Conservation (phyloP, 2,888 invertebrate species). For the Coelogynopora nodosa region DNA sequence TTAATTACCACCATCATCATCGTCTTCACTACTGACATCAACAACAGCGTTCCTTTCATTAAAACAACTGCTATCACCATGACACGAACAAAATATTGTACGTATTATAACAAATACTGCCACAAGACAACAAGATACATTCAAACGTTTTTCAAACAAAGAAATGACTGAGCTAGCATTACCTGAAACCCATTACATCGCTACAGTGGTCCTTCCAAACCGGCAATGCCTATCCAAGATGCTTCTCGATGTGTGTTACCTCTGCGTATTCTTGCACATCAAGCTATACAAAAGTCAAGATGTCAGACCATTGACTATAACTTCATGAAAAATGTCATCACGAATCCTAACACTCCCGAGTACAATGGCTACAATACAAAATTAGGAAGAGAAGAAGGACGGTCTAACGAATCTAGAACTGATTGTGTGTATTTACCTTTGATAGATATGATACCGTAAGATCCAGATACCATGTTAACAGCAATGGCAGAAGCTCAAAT, state of each 20-base stretch:
- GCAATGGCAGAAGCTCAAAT: background rate
- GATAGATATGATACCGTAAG: background rate
- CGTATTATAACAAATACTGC: constrained; percentile 13
- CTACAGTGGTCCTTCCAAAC: background rate
- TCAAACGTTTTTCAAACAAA: background rate
- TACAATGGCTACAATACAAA: background rate
- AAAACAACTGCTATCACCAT: too few relatives aligned
- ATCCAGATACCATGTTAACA: constrained; percentile 14
- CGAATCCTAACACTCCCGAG: background rate
- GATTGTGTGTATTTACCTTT: background rate
- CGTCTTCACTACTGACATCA: background rate
- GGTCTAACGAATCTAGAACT: too few relatives aligned
- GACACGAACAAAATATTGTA: too few relatives aligned
- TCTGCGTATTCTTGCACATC: too few relatives aligned
- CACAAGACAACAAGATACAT: background rate
- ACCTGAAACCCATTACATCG: background rate
- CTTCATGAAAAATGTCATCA: background rate
- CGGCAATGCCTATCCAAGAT: too few relatives aligned
- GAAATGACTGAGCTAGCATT: background rate
- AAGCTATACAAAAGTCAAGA: too few relatives aligned
- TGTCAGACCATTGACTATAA: background rate
- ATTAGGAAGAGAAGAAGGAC: too few relatives aligned
- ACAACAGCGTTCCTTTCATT: too few relatives aligned
- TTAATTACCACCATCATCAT: too few relatives aligned
- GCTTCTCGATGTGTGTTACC: too few relatives aligned